A percentile compares a stretch with the other conserved stretches of the same genome.
These are phyloP conservation scores for Pterobdella sp. DNA, from an alignment of 2,888 invertebrate genomes.

Conservation along the genomic window DNA sequence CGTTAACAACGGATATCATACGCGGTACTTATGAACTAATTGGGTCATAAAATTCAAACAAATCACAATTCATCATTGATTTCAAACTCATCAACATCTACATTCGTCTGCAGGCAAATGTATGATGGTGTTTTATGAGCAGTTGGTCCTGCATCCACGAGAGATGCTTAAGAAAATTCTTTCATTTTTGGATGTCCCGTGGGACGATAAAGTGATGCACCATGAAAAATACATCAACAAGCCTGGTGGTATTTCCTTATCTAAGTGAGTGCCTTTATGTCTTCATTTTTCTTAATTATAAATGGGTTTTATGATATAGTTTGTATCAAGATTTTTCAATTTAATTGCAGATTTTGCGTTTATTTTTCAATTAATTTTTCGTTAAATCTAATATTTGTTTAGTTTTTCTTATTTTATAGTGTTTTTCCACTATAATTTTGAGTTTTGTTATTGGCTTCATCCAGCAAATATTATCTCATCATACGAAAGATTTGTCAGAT, in stretches of 20 bases:
- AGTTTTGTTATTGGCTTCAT: not conserved
- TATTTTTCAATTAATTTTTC: conserved; percentile 4
- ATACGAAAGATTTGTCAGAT: too few species aligned
- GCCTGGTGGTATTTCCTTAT: conserved; percentile 83
- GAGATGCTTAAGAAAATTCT: conserved; percentile 64
- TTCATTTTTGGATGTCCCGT: conserved; percentile 78
- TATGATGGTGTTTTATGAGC: conserved; percentile 88
- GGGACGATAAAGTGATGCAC: conserved; percentile 90
- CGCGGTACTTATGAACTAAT: too few species aligned
- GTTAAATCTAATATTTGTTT: conserved; percentile 7
- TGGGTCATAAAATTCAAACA: too few species aligned
- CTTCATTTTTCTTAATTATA: not conserved
- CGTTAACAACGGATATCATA: too few species aligned
- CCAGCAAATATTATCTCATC: not conserved
- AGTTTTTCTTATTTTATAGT: not conserved
- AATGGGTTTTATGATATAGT: not conserved
- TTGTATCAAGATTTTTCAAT: not conserved
- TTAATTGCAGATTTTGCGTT: not conserved
- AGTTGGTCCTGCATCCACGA: conserved; percentile 85
- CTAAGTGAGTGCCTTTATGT: conserved; percentile 65
- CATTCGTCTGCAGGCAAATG: conserved; percentile 55
- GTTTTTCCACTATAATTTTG: not conserved
- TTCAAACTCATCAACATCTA: too few species aligned
- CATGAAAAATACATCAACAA: conserved; percentile 95
- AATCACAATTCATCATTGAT: too few species aligned